Percentiles rank a stretch among this genome's conserved stretches.
Evolutionary conservation across 92 coral and sea anemone genomes (phyloP).

Genomic region (Phenganax subtilis): DNA sequence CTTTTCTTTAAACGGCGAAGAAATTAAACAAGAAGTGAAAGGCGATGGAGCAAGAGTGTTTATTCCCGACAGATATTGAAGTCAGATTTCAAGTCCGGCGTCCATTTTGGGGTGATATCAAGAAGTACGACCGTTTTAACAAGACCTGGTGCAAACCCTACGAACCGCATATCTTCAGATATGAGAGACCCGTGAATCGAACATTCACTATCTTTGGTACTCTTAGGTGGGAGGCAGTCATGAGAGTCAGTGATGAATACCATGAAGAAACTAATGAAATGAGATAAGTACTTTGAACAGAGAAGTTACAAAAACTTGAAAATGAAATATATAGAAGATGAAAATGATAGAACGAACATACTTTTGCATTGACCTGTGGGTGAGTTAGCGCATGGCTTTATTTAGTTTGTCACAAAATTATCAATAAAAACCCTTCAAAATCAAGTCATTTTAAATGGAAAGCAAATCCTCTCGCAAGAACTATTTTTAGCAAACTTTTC

Average conservation of each 20-base stretch:
- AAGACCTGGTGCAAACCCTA: conserved; percentile 44
- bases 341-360: too few relatives aligned
- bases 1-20: neutral
- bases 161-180: conserved; percentile 47
- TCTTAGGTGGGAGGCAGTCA: conserved; percentile 48
- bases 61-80: conserved; percentile 36
- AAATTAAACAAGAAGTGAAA: conserved; percentile 7
- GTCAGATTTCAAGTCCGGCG: conserved; percentile 17
- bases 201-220: conserved; percentile 52
- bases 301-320: neutral
- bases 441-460: too few relatives aligned
- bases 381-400: too few relatives aligned
- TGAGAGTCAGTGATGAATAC: conserved; percentile 45
- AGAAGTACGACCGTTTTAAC: conserved; percentile 52
- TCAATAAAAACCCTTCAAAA: too few relatives aligned
- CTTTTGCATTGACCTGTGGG: too few relatives aligned
- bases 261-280: conserved; percentile 46
- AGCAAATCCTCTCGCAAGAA: too few relatives aligned
- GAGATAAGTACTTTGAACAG: conserved; percentile 10
- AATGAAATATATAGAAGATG: too few relatives aligned
- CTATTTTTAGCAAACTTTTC: too few relatives aligned
- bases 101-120: conserved; percentile 48
- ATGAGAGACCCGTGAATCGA: conserved; percentile 48
- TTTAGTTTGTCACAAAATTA: too few relatives aligned
- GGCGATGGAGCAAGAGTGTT: conserved; percentile 37